Conservation (phyloP, 1,140 invertebrate genomes). For the Ips typographus region DNA sequence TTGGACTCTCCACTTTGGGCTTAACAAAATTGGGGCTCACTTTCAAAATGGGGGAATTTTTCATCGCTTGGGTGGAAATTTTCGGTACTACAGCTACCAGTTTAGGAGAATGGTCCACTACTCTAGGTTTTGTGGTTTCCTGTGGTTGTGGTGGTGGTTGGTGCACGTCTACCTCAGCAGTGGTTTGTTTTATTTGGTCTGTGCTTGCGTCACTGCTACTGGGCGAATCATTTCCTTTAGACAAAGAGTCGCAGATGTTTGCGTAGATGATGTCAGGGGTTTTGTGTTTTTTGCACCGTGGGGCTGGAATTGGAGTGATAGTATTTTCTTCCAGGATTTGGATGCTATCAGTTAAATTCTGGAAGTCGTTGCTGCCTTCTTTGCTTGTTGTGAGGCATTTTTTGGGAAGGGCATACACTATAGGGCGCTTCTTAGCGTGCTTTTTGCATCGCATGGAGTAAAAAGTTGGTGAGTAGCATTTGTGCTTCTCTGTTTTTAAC, state of each 20-base stretch:
- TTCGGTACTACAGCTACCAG: constrained; percentile 36
- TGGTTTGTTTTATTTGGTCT: constrained; percentile 27
- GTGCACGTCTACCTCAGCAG: constrained; percentile 44
- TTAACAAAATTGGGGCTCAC: constrained; percentile 45
- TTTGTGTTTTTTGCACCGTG: constrained; percentile 45
- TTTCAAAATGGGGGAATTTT: constrained; percentile 44
- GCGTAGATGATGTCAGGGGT: constrained; percentile 44
- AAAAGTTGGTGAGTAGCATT: constrained; percentile 51
- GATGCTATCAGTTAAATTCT: constrained; percentile 48
- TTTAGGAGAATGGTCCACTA: constrained; percentile 32
- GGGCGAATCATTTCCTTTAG: constrained; percentile 21
- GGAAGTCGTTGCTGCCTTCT: constrained; percentile 26
- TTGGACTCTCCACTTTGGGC: constrained; percentile 46
- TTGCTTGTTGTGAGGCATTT: constrained; percentile 35
- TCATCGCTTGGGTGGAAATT: constrained; percentile 39
- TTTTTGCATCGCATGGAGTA: constrained; percentile 52
- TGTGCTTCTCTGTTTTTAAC: constrained; percentile 49
- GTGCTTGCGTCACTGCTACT: constrained; percentile 39
- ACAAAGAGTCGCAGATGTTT: constrained; percentile 40
- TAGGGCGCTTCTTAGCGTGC: constrained; percentile 48
- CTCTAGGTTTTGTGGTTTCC: constrained; percentile 2
- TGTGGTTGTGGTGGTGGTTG: background rate
- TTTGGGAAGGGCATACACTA: constrained; percentile 47
- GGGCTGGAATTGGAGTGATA: constrained; percentile 44
- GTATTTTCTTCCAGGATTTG: constrained; percentile 48